Base-by-base conservation (phyloP, 1,140 invertebrate species). In the Lepidotrigona ventralis region DNA sequence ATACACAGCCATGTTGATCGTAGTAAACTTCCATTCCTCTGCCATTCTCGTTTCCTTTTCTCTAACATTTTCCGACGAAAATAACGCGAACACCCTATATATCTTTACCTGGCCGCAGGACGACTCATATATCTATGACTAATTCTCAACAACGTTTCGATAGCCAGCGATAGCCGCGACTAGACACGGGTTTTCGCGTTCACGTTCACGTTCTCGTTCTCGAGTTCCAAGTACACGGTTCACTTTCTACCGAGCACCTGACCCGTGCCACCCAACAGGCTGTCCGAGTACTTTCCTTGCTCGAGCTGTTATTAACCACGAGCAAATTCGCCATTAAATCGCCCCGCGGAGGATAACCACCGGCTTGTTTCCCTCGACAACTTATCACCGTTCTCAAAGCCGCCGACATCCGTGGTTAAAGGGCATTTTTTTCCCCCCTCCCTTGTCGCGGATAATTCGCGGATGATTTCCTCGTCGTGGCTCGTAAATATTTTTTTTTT, bases 171-270 rank as follows among this genome's bases (percentile, higher is more conserved):
- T 46, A 71, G 77, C 68, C 64, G 6, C 39, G 66, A 77, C 46
- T 58, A 63, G 58, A 88, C 84, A 26, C 33, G 66, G 77, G 79
- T 84, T 81, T 87, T 85, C 78, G 68, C 77, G 53, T 81, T 85
- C 64, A 68, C 85, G 83, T 89, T 86, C 79, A 72, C 84, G 79
- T 87, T 84, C 81, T 85, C 68, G 72, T 86, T 84, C 68, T 74
- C 72, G 66, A 71, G 83, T 90, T 86, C 77, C 76, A 86, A 82
- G 86, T 91, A 86, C 66, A 89, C 83, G 87, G 89, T 89, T 92
- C 91, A 91, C 91, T 93, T 93, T 93, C 91, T 92, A 92, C 90
- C 81, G 53, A 64, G 79, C 83, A 86, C 82, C 83, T 87, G 85
- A 90, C 90, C 87, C 80, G 77, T 88, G 88, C 79, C 81, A 86